Evolutionary conservation across 2,888 invertebrate species (phyloP).

Genomic region (Pantelozetes paolii): DNA sequence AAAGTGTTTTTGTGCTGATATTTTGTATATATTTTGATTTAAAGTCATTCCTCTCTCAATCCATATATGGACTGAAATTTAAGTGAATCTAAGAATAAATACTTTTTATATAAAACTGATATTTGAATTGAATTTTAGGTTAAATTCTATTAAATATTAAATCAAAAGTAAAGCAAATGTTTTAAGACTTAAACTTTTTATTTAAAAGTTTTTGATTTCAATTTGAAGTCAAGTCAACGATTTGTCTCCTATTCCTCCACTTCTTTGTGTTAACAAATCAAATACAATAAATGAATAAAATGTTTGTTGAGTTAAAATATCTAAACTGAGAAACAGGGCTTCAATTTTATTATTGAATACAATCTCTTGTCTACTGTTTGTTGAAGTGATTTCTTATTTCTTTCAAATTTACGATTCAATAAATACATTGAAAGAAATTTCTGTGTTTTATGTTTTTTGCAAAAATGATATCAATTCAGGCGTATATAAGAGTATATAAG

Average conservation of each 20-base stretch:
- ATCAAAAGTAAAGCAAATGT: not conserved
- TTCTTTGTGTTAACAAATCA: no score
- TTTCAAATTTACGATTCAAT: conserved; percentile 27
- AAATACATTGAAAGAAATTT: conserved; percentile 4
- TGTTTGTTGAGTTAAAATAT: conserved; percentile 12
- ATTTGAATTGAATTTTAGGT: conserved; percentile 4
- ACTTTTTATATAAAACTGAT: not conserved
- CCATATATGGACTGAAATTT: conserved; percentile 5
- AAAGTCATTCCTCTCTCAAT: no score
- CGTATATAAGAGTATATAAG: conserved; percentile 1
- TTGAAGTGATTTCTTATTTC: conserved; percentile 19
- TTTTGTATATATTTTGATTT: no score
- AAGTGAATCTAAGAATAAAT: not conserved
- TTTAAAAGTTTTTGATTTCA: not conserved
- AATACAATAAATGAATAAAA: conserved; percentile 10
- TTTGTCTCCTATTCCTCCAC: no score
- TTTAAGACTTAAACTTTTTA: not conserved
- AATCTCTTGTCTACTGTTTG: conserved; percentile 18
- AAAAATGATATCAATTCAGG: conserved; percentile 5
- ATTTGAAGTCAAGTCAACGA: not conserved
- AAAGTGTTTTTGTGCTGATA: not conserved
- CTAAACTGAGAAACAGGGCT: not conserved
- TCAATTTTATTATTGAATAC: not conserved
- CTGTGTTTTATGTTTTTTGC: not conserved
- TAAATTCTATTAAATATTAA: conserved; percentile 12